Conservation (phyloP, 53 echinoderm and acorn worm genomes). For the Holothuria scabra region DNA sequence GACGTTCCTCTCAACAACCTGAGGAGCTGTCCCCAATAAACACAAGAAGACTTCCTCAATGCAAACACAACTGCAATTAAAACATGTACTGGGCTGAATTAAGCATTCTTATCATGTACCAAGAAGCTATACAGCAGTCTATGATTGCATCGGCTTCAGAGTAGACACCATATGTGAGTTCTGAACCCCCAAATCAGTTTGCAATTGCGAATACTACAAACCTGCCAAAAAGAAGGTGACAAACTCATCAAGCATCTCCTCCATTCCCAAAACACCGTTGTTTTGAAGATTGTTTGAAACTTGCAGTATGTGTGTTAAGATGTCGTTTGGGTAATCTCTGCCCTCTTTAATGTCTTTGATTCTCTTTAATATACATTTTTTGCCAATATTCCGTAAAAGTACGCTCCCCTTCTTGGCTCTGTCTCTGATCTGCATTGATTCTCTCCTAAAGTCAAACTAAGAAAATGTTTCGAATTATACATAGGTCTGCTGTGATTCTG, state of each 20-base stretch:
- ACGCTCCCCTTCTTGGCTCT: conserved; percentile 2
- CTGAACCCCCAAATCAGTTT: no score
- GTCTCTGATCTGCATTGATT: neutral
- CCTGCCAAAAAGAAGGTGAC: conserved; percentile 51
- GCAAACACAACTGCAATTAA: no score
- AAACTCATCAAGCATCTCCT: conserved; percentile 59
- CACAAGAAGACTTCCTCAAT: no score
- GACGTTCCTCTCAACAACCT: no score
- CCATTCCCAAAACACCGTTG: conserved; percentile 17
- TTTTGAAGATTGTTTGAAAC: neutral
- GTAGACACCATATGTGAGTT: no score
- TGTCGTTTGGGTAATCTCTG: conserved; percentile 39
- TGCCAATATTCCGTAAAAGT: conserved; percentile 39
- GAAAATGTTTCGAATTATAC: no score
- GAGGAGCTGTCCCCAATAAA: no score
- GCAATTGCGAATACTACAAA: neutral
- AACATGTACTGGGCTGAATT: no score
- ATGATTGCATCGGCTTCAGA: no score
- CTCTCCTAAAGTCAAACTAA: neutral
- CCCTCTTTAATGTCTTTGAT: conserved; percentile 1
- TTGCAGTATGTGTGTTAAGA: conserved; percentile 47
- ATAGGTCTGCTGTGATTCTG: no score
- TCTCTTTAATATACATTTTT: conserved; percentile 35
- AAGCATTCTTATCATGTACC: no score
- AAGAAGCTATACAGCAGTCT: no score